Percentiles rank a stretch among this genome's conserved stretches.
phyloP scores from a whole-genome alignment of 37 sponge, comb jelly and placozoan species.

The Spongia lamella region DNA sequence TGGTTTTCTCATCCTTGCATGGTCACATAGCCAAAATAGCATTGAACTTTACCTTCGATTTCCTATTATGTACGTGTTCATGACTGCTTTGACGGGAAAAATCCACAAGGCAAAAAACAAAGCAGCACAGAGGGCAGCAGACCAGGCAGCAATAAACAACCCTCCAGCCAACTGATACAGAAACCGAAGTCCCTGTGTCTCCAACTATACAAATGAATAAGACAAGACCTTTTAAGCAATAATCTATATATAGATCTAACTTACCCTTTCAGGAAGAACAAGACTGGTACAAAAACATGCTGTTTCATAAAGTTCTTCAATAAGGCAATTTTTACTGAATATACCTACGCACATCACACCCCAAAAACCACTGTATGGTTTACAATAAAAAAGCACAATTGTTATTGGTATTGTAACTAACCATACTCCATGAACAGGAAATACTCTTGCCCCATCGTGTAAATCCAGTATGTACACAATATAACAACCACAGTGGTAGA shows the following conservation, averaged over 20 bases:
- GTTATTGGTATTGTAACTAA: too few relatives aligned
- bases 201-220: slow-evolving; percentile 13
- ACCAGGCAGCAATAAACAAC: slow-evolving; percentile 50
- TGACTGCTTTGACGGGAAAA: slow-evolving; percentile 58
- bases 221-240: background rate
- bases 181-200: slow-evolving; percentile 39
- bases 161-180: slow-evolving; percentile 62
- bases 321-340: slow-evolving; percentile 42
- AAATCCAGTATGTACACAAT: slow-evolving; percentile 45
- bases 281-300: slow-evolving; percentile 56
- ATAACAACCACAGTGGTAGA: slow-evolving; percentile 73
- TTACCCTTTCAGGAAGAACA: too few relatives aligned
- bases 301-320: slow-evolving; percentile 58
- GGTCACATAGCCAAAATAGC: too few relatives aligned
- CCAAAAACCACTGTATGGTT: slow-evolving; percentile 75
- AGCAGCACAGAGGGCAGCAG: slow-evolving; percentile 32
- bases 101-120: slow-evolving; percentile 57
- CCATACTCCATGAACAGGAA: slow-evolving; percentile 85
- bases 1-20: too few relatives aligned
- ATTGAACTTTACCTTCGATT: too few relatives aligned
- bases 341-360: slow-evolving; percentile 75
- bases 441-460: slow-evolving; percentile 82
- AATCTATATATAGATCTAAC: background rate
- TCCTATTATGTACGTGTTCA: too few relatives aligned
- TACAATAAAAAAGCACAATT: too few relatives aligned